phyloP scores from a whole-genome alignment of 2,888 invertebrate species.

The Pollenia griseotomentosa region DNA sequence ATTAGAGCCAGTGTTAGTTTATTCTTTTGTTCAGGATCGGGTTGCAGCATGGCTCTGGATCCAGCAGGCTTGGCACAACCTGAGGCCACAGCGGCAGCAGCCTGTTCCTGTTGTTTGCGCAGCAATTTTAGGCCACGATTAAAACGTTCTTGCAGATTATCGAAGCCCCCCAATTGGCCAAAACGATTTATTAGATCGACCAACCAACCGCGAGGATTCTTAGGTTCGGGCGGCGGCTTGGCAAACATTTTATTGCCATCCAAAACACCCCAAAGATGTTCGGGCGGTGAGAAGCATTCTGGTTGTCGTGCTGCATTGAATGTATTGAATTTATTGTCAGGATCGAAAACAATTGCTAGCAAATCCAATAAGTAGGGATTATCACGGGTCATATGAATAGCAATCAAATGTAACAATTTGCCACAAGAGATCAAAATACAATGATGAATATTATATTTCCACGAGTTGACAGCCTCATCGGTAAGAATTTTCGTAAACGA shows the following conservation, averaged over 20 bases:
- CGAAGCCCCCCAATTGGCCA: slow-evolving; percentile 95
- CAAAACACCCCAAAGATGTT: slow-evolving; percentile 85
- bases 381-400: slow-evolving; percentile 94
- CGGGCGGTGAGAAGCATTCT: slow-evolving; percentile 81
- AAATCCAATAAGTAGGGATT: slow-evolving; percentile 96
- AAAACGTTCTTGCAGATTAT: slow-evolving; percentile 92
- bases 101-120: slow-evolving; percentile 85
- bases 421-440: slow-evolving; percentile 97
- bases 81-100: slow-evolving; percentile 64
- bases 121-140: slow-evolving; percentile 88
- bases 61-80: slow-evolving; percentile 67
- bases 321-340: slow-evolving; percentile 93
- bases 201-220: slow-evolving; percentile 96
- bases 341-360: slow-evolving; percentile 96
- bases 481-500: slow-evolving; percentile 98
- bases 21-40: slow-evolving; percentile 80
- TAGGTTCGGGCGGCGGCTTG: slow-evolving; percentile 89
- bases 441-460: slow-evolving; percentile 98
- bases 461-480: slow-evolving; percentile 98
- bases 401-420: slow-evolving; percentile 95
- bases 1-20: slow-evolving; percentile 90
- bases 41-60: slow-evolving; percentile 67
- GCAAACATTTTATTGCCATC: slow-evolving; percentile 89
- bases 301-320: slow-evolving; percentile 83
- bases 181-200: slow-evolving; percentile 98